phyloP scores from a whole-genome alignment of 2,113 vertebrate species.

The Toxotes chatareus region DNA sequence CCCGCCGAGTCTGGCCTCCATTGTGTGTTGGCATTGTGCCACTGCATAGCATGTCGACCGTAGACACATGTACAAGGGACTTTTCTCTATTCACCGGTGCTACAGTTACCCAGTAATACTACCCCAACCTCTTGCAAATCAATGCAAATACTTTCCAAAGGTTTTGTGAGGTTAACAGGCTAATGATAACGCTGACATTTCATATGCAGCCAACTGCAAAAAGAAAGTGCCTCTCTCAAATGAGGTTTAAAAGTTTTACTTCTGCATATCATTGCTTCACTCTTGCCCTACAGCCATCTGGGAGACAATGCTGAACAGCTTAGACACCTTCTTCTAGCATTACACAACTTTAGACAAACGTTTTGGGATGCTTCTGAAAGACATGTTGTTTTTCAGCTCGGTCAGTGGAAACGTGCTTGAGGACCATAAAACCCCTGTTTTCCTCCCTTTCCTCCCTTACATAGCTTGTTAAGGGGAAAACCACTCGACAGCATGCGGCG shows the following conservation, averaged over 20 bases:
- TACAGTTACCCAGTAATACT: conserved; percentile 52
- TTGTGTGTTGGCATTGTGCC: conserved; percentile 76
- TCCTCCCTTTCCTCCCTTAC: conserved; percentile 54
- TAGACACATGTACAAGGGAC: conserved; percentile 66
- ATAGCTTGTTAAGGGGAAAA: conserved; percentile 74
- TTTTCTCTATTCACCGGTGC: conserved; percentile 47
- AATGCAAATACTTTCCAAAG: conserved; percentile 43
- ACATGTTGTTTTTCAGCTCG: conserved; percentile 45
- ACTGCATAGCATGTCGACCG: conserved; percentile 65
- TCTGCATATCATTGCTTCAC: conserved; percentile 7
- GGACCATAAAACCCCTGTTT: conserved; percentile 64
- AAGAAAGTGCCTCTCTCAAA: background rate
- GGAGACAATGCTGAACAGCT: background rate
- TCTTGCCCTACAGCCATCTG: background rate
- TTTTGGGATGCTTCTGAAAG: conserved; percentile 40
- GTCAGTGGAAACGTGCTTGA: conserved; percentile 71
- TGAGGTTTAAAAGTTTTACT: background rate
- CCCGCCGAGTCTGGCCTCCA: conserved; percentile 62
- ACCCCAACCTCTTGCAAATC: conserved; percentile 43
- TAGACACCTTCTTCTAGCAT: background rate
- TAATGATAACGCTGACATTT: conserved; percentile 21
- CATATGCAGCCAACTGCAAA: background rate
- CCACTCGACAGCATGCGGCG: conserved; percentile 68
- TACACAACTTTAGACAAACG: conserved; percentile 9
- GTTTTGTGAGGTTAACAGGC: conserved; percentile 10